phyloP scores from a whole-genome alignment of 1,140 invertebrate genomes.

The Euglossa dilemma region DNA sequence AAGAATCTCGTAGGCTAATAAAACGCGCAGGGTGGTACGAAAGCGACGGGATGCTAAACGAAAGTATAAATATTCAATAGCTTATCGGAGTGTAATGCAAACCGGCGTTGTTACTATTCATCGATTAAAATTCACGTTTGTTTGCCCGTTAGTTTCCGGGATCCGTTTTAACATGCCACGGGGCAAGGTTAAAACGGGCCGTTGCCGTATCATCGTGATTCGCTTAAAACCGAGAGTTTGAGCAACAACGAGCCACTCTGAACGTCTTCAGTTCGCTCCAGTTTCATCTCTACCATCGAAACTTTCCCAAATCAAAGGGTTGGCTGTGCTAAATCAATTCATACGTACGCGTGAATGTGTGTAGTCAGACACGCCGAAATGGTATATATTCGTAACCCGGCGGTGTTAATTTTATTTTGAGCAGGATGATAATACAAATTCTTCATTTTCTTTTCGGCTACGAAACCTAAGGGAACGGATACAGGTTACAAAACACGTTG shows the following conservation, averaged over 20 bases:
- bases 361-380: conserved; percentile 8
- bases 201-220: neutral
- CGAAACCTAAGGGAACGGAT: conserved; percentile 24
- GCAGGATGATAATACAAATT: conserved; percentile 29
- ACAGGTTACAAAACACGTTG: conserved; percentile 37
- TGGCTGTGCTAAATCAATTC: conserved; percentile 23
- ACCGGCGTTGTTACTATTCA: neutral
- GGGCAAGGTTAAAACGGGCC: neutral
- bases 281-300: neutral
- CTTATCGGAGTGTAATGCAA: neutral
- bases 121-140: neutral
- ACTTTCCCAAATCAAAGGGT: neutral
- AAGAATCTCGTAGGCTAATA: neutral
- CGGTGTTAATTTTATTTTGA: conserved; percentile 33
- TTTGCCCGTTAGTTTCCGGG: neutral
- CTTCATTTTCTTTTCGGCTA: neutral
- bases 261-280: neutral
- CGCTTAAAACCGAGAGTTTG: neutral
- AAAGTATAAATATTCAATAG: conserved; percentile 1
- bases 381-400: conserved; percentile 3
- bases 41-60: neutral
- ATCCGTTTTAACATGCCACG: neutral
- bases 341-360: neutral
- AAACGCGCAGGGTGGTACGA: neutral
- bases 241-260: conserved; percentile 8